Base-by-base conservation (phyloP, 2,888 invertebrate species). In the Dolichomitus sp. region DNA sequence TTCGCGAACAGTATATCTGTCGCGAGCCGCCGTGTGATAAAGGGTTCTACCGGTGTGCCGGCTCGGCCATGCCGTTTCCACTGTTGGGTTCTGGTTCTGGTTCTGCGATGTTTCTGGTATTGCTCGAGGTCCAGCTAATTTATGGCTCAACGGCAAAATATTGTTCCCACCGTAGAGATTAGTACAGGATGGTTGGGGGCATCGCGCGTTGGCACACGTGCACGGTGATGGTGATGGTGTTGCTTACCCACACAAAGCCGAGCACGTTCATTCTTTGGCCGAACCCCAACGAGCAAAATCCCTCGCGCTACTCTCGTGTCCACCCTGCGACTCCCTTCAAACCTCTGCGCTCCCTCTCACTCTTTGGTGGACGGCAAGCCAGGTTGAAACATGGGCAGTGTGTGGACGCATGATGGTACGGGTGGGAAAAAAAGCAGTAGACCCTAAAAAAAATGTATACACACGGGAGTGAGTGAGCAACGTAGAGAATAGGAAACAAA, bases 101-200 rank as follows among this genome's bases (percentile, higher is more conserved):
- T 66, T 61, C 48, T 42, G 73, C 17, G 73, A 14, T 14, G 63
- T 27, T 52, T 63, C 76, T 23, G 66, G 83, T 81, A 65, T 63
- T 83, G 83, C 84, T 83, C 73, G 84, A 68, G 81, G 84, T 86
- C 85, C 85, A 77, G 79, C 84, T 88, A 89, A 90, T 90, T 90
- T 88, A 90, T 88, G 86, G 81, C 78, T 59, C 76, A 80, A 75
- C 77, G 85, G 83, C 88, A 89, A 90, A 90, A 90, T 90, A 89
- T 89, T 89, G 87, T 88, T 89, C 87, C 86, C 86, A 86, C 87
- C 86, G 85, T 87, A 87, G 88, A 89, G 89, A 89, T 89, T 88
- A 89, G 87, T 89, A 85, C 72, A 76, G 83, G 75, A 57, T 73
- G 80, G 66, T 57, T 52, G 23, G 50, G 50, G 23, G 17, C n/a